Percentiles rank a stretch among this genome's conserved stretches.
Conservation (phyloP, 1,140 invertebrate genomes). For the Matsumurasca onukii region DNA sequence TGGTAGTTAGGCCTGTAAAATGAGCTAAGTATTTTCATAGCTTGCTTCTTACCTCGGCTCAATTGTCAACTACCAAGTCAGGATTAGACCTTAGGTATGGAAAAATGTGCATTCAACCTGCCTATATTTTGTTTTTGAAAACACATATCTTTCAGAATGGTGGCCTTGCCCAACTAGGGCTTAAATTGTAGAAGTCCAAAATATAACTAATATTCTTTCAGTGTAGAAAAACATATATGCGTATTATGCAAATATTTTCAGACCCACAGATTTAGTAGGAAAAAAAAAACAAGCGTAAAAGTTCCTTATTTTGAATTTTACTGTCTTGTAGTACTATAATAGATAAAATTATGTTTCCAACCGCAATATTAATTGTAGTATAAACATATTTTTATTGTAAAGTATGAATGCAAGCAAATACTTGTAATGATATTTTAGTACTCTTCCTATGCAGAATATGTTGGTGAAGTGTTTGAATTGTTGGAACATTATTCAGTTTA, state of each 20-base stretch:
- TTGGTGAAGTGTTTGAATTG: background rate
- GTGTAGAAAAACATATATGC: no score
- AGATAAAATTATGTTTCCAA: background rate
- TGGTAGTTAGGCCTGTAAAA: conserved; percentile 18
- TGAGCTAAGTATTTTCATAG: conserved; percentile 11
- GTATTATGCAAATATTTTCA: no score
- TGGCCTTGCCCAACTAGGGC: conserved; percentile 13
- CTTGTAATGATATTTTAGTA: background rate
- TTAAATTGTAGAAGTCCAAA: conserved; percentile 3
- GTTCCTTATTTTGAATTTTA: background rate
- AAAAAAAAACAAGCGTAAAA: background rate
- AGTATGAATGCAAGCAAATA: background rate
- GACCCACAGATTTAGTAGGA: no score
- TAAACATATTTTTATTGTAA: background rate
- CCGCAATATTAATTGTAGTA: background rate
- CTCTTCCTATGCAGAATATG: background rate
- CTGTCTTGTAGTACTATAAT: background rate
- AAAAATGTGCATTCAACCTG: conserved; percentile 3
- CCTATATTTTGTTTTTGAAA: conserved; percentile 4
- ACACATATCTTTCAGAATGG: conserved; percentile 26
- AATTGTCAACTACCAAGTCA: conserved; percentile 14
- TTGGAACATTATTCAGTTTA: background rate
- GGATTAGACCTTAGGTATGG: background rate
- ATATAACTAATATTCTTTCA: no score
- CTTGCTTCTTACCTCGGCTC: conserved; percentile 4